Evolutionary conservation across 2,888 invertebrate species (phyloP).

Genomic region (Agriopis leucophaearia): DNA sequence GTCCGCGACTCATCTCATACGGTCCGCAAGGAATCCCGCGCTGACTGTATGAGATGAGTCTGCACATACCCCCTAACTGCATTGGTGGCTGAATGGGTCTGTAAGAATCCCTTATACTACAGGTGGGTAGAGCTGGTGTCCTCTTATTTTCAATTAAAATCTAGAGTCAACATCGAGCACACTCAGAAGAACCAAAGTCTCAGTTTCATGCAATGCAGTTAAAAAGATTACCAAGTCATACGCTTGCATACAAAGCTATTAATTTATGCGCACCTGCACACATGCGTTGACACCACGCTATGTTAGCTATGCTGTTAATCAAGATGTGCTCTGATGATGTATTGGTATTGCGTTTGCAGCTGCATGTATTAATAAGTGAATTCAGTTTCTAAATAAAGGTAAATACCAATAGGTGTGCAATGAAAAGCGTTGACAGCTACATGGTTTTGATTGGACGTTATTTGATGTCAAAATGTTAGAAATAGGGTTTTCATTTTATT

Average conservation of each 20-base stretch:
- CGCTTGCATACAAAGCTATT: neutral
- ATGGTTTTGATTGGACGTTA: neutral
- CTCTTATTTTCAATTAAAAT: conserved; percentile 11
- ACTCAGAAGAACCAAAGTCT: conserved; percentile 34
- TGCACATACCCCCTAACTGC: too few relatives aligned
- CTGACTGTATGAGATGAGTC: too few relatives aligned
- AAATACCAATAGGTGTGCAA: neutral
- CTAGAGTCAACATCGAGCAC: conserved; percentile 16
- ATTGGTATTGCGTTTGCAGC: neutral
- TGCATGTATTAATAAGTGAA: neutral
- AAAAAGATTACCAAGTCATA: neutral
- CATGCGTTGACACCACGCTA: conserved; percentile 5
- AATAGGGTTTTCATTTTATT: too few relatives aligned
- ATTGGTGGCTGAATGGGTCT: too few relatives aligned
- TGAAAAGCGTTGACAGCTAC: neutral
- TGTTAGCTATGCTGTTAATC: conserved; percentile 18
- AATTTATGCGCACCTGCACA: conserved; percentile 9
- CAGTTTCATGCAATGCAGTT: conserved; percentile 6
- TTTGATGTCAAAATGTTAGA: too few relatives aligned
- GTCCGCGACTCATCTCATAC: too few relatives aligned
- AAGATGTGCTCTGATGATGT: neutral
- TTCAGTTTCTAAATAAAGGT: neutral
- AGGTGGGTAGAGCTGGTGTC: too few relatives aligned
- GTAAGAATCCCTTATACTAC: too few relatives aligned
- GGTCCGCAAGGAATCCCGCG: too few relatives aligned